These are phyloP conservation scores for Enteromius paludinosus DNA, from an alignment of 2,797 vertebrate species.

Conservation along the genomic window DNA sequence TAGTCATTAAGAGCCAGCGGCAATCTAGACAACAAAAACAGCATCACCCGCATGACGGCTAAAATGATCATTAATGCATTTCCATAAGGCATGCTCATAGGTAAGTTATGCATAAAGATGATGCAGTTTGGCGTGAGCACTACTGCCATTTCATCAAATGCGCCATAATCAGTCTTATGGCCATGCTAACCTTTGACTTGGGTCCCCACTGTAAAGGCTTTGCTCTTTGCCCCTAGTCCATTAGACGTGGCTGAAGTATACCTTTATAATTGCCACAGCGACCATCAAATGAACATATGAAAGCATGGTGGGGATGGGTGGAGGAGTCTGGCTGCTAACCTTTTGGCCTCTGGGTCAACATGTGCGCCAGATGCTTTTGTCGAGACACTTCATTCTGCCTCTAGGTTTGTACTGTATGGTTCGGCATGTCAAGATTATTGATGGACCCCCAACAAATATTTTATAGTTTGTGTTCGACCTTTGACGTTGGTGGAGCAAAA, in stretches of 20 bases:
- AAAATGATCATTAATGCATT: constrained; percentile 33
- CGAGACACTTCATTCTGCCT: constrained; percentile 48
- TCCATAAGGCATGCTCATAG: constrained; percentile 26
- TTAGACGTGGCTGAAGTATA: constrained; percentile 84
- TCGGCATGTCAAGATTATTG: constrained; percentile 80
- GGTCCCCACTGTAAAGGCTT: constrained; percentile 77
- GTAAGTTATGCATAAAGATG: constrained; percentile 31
- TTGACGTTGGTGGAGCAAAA: constrained; percentile 77
- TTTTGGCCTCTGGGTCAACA: constrained; percentile 77
- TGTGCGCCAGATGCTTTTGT: constrained; percentile 68
- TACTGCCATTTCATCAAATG: constrained; percentile 44
- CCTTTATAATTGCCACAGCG: constrained; percentile 81
- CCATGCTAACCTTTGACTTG: constrained; percentile 81
- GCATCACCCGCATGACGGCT: constrained; percentile 22
- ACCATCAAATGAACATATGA: constrained; percentile 81
- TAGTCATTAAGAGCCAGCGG: constrained; percentile 67
- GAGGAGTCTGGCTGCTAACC: constrained; percentile 77
- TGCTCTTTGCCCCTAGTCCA: constrained; percentile 80
- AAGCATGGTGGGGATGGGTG: constrained; percentile 67
- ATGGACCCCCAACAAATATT: constrained; percentile 76
- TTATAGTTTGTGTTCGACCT: constrained; percentile 81
- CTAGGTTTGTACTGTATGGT: constrained; percentile 80
- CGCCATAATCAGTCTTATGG: constrained; percentile 67
- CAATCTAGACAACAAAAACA: constrained; percentile 48
- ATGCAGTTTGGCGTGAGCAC: constrained; percentile 1